phyloP scores from a whole-genome alignment of 2,888 invertebrate species.

The Seladonia tumulorum region DNA sequence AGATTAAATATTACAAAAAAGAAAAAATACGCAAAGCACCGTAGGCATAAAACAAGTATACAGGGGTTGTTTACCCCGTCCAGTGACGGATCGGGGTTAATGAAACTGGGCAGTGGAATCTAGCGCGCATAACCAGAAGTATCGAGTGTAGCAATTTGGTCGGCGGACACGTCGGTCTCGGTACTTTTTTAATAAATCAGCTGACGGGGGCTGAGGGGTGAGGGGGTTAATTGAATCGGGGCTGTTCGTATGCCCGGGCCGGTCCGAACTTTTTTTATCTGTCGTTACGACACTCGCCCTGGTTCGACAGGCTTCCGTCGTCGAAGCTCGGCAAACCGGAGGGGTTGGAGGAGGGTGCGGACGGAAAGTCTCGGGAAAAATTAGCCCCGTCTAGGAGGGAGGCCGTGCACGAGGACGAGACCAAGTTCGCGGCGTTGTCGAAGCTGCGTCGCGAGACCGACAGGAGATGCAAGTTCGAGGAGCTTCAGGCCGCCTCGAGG shows the following conservation, averaged over 20 bases:
- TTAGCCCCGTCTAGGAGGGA: conserved; percentile 49
- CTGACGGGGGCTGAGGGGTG: too few species aligned
- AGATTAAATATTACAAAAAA: background rate
- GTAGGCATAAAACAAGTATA: background rate
- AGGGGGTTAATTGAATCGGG: conserved; percentile 30
- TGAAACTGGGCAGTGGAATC: background rate
- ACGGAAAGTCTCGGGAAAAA: conserved; percentile 57
- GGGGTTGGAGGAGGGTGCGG: conserved; percentile 40
- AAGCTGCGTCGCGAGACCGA: conserved; percentile 68
- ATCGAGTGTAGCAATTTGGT: background rate
- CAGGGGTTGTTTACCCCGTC: background rate
- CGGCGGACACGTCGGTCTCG: background rate
- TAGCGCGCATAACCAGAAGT: background rate
- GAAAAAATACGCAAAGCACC: background rate
- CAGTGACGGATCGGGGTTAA: background rate
- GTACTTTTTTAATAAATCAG: conserved; percentile 32
- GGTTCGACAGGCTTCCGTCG: conserved; percentile 45
- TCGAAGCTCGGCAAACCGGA: conserved; percentile 50
- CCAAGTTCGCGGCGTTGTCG: conserved; percentile 76
- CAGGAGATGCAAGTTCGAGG: conserved; percentile 78
- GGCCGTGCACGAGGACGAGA: conserved; percentile 61
- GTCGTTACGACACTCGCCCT: conserved; percentile 17
- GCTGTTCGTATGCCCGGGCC: background rate
- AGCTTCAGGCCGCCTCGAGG: conserved; percentile 78
- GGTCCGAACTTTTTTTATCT: conserved; percentile 15